These are phyloP conservation scores for Lateolabrax maculatus DNA, from an alignment of 2,797 vertebrate species.

Conservation along the genomic window DNA sequence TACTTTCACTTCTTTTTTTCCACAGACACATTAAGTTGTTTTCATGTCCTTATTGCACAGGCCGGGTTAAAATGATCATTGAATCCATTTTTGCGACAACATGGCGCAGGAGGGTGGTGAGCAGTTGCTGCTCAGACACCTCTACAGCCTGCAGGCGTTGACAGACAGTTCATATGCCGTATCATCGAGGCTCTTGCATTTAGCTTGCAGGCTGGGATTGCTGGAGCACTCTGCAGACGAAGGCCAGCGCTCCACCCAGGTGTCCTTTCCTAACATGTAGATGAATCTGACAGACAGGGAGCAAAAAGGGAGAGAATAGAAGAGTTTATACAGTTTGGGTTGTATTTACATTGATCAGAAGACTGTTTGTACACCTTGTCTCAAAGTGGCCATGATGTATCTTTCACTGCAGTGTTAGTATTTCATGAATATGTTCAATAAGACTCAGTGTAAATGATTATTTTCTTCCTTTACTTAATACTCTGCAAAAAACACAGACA, in stretches of 20 bases:
- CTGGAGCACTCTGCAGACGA: constrained; percentile 68
- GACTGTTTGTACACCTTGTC: background rate
- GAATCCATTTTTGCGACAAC: background rate
- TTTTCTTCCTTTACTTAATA: too few species aligned
- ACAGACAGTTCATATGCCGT: constrained; percentile 50
- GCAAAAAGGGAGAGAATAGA: background rate
- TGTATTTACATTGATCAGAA: background rate
- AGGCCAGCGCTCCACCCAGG: constrained; percentile 86
- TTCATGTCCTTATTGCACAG: background rate
- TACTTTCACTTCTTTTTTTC: too few species aligned
- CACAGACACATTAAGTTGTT: background rate
- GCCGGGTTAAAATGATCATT: background rate
- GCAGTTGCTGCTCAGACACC: background rate
- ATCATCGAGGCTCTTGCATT: constrained; percentile 63
- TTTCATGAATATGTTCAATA: too few species aligned
- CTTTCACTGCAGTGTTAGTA: too few species aligned
- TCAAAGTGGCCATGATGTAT: background rate
- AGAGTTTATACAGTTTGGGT: background rate
- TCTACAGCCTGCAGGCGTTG: constrained; percentile 69
- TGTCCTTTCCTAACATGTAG: constrained; percentile 81
- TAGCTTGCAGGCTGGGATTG: constrained; percentile 33
- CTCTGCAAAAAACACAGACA: too few species aligned
- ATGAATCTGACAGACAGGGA: constrained; percentile 62
- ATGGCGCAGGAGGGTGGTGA: too few species aligned
- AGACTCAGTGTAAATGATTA: too few species aligned